phyloP scores from a whole-genome alignment of 1,140 invertebrate species.

The Cotesia vestalis region DNA sequence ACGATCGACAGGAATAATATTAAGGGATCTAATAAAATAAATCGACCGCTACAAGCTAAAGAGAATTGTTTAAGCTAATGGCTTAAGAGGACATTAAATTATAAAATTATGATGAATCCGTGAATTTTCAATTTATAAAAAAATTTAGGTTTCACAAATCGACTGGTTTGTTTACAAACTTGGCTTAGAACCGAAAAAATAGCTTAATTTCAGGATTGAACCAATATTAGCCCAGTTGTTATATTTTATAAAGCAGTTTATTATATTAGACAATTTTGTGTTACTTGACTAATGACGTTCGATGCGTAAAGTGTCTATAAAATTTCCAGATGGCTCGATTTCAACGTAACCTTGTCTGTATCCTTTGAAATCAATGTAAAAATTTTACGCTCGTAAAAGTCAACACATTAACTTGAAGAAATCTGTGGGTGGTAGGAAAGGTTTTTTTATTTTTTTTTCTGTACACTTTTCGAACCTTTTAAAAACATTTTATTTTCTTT shows the following conservation, averaged over 20 bases:
- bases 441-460: background rate
- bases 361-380: slow-evolving; percentile 40
- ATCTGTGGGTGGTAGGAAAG: slow-evolving; percentile 15
- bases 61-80: too few relatives aligned
- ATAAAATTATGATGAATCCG: too few relatives aligned
- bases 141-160: too few relatives aligned
- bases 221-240: too few relatives aligned
- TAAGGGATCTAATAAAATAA: too few relatives aligned
- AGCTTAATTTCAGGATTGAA: too few relatives aligned
- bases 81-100: too few relatives aligned
- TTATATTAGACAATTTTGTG: slow-evolving; percentile 49
- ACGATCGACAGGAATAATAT: background rate
- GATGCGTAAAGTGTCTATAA: slow-evolving; percentile 56
- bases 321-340: slow-evolving; percentile 61
- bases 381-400: slow-evolving; percentile 43
- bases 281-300: slow-evolving; percentile 51
- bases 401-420: slow-evolving; percentile 45
- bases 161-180: too few relatives aligned
- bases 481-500: too few relatives aligned
- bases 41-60: too few relatives aligned
- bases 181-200: too few relatives aligned
- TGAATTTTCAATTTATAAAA: too few relatives aligned
- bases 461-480: slow-evolving; percentile 19
- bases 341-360: slow-evolving; percentile 31
- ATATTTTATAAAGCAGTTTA: background rate